These are phyloP conservation scores for Macrophya alboannulata DNA, from an alignment of 2,888 invertebrate genomes.

Conservation along the genomic window DNA sequence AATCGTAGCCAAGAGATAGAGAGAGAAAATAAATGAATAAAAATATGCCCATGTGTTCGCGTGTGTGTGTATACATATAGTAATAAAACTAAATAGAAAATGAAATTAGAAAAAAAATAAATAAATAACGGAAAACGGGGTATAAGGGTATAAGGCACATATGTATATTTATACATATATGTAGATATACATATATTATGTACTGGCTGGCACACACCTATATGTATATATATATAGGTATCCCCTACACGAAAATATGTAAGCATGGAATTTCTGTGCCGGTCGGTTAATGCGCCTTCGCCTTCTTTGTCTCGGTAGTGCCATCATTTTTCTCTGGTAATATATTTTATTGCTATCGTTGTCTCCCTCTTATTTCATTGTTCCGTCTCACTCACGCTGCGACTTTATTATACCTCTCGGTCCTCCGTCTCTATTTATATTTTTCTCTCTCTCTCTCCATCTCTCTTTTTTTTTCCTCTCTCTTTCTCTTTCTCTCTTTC, in stretches of 20 bases:
- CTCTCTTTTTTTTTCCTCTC: constrained; percentile 59
- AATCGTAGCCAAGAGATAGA: background rate
- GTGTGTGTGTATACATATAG: background rate
- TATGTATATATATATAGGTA: too few species aligned
- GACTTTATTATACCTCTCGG: constrained; percentile 60
- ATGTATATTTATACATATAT: background rate
- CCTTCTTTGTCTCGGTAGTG: constrained; percentile 43
- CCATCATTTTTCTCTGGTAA: constrained; percentile 66
- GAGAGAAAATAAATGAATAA: background rate
- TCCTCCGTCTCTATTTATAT: constrained; percentile 14
- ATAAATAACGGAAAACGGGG: background rate
- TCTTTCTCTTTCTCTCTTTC: constrained; percentile 46
- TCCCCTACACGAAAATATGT: constrained; percentile 3
- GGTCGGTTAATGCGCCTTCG: constrained; percentile 49
- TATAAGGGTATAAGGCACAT: constrained; percentile 64
- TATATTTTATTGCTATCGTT: constrained; percentile 76
- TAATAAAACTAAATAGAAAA: constrained; percentile 27
- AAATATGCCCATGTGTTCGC: background rate
- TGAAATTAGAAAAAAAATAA: background rate
- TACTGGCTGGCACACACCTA: background rate
- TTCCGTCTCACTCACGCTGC: constrained; percentile 59
- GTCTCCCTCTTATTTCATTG: constrained; percentile 59
- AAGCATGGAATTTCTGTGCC: constrained; percentile 45
- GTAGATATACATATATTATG: background rate
- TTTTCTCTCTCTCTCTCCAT: constrained; percentile 12